phyloP scores from a whole-genome alignment of 1,140 invertebrate species.

The Riptortus pedestris region DNA sequence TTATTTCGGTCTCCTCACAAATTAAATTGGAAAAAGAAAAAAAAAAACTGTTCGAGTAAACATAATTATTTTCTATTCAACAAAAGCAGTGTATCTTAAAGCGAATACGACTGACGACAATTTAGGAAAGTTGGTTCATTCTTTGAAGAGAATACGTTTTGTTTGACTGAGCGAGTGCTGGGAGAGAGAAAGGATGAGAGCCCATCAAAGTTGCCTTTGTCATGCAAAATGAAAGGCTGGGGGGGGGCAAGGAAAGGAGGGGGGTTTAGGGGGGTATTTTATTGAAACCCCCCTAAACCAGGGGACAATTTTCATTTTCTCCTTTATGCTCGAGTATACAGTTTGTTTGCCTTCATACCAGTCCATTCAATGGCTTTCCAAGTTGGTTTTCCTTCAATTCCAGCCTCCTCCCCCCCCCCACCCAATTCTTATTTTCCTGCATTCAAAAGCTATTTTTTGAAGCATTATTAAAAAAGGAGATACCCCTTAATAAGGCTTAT shows the following conservation, averaged over 20 bases:
- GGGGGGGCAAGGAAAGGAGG: not conserved
- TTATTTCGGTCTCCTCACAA: too few relatives aligned
- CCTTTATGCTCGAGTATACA: too few relatives aligned
- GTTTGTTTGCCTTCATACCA: not conserved
- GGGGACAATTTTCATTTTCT: not conserved
- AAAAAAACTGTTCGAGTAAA: too few relatives aligned
- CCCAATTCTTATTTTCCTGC: not conserved
- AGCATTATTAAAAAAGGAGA: too few relatives aligned
- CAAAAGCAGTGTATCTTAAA: too few relatives aligned
- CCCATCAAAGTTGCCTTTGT: not conserved
- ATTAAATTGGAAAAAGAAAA: too few relatives aligned
- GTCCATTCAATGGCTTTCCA: not conserved
- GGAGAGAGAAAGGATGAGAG: not conserved
- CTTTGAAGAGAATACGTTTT: not conserved
- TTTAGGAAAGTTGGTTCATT: too few relatives aligned
- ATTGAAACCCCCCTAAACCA: not conserved
- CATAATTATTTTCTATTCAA: too few relatives aligned
- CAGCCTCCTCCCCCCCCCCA: not conserved
- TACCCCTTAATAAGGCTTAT: too few relatives aligned
- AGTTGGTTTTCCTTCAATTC: not conserved
- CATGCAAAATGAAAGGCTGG: not conserved
- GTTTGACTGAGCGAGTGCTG: not conserved
- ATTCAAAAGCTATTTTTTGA: too few relatives aligned
- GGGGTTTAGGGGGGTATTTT: not conserved
- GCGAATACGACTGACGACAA: too few relatives aligned